Evolutionary conservation across 2,888 invertebrate genomes (phyloP), one percentile per base, ranked within the genome.

Genomic region (Abscondita cerata): DNA sequence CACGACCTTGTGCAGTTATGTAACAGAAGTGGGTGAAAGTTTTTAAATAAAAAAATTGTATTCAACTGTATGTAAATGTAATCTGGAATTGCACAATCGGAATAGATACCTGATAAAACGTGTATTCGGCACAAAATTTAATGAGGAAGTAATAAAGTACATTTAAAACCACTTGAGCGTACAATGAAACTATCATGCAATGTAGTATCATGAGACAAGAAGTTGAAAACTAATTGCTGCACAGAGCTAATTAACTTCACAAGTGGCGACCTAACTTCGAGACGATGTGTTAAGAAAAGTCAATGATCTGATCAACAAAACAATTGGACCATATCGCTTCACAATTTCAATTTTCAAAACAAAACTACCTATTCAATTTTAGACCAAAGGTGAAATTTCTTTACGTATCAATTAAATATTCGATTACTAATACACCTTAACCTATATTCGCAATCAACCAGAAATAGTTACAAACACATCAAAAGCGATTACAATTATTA

Each of bases 171-270:
- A 41, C 15, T 40, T 2, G 52, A 25, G 25, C 6, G 4, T 25
- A 25, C 52, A 52, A 52, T 52, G 40, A 38, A 52, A 38, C 55
- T 36, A 54, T 54, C 48, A 46, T 16, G 44, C 46, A 46, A 20
- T 20, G 40, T 16, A 20, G 38, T 34, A 46, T 44, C 31, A 58
- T 64, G 66, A 59, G 64, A 59, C 61, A 66, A 70, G 66, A 66
- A 70, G 66, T 69, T 67, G 65, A 66, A 57, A 66, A 68, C 62
- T 72, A 70, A 72, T 71, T 72, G 71, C 66, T 65, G 69, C 61
- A 66, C 68, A 72, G 71, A 70, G 66, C 68, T 70, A 72, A 71
- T 72, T 72, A 72, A 70, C 63, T 68, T 68, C 65, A 62, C 65
- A 68, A 72, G 72, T 71, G 72, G 68, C 68, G 62, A 69, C 67